Base-by-base conservation (phyloP, 1,140 invertebrate species). In the Brachystomella parvula region DNA sequence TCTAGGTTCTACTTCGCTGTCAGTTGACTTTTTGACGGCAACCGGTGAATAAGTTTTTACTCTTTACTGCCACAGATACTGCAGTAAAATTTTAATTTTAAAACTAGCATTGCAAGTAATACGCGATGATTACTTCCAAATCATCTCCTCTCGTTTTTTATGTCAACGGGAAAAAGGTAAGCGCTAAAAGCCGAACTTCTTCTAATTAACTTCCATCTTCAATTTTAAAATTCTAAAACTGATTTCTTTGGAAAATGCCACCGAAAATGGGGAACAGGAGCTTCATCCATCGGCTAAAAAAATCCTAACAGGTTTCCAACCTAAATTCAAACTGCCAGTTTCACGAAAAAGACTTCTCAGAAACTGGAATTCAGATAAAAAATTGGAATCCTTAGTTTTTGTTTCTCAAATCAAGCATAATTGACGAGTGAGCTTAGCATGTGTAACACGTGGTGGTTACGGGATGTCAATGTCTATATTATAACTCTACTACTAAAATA, bases 131-230 rank as follows among this genome's bases (percentile, higher is more conserved):
- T 6, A 12, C 28, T 3, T 21, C 60, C 26, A 62, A 62, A 44
- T 62, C 60, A 21, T 67, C 65, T 9, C 2, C 65, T 2, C 59
- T 71, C 2, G 47, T 71, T 1, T 71, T 71, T n/a, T 71, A 56
- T 33, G 64, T 68, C 19, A 71, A 71, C 58, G 70, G 70, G 19
- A 53, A 70, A 59, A 72, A 72, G 65, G 64, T 70, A 53, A 29
- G 6, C n/a, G n/a, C n/a, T n/a, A n/a, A n/a, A n/a, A n/a, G n/a
- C n/a, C 2, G n/a, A 30, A 15, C 3, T 12, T 3, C 32, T 19
- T 32, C 9, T 53, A 24, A 12, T 1, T 1, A 62, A 21, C 1
- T 47, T 3, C 19, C 3, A 9, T 24, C 61, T 63, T 6, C 29
- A 44, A 24, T 21, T 15, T 30, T 49, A 29, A 6, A 59, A 21